Conservation (phyloP, 2,113 vertebrate genomes). For the Collichthys lucidus region DNA sequence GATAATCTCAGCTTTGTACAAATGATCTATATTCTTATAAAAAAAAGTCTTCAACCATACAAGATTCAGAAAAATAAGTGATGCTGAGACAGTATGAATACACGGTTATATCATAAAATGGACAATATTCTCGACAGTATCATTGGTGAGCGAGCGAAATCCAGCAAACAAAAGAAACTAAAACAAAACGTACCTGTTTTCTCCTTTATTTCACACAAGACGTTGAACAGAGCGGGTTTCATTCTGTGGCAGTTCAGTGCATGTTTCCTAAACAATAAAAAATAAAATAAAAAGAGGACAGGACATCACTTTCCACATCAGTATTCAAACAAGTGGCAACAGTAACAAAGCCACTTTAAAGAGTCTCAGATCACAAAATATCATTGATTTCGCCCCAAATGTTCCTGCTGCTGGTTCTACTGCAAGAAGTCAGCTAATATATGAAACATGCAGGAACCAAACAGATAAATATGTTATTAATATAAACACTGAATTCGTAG, state of each 20-base stretch:
- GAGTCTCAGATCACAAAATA: constrained; percentile 5
- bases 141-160: not conserved
- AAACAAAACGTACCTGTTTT: constrained; percentile 80
- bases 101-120: not conserved
- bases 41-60: not conserved
- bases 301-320: constrained; percentile 59
- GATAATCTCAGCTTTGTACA: not conserved
- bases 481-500: not conserved
- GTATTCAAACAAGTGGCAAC: constrained; percentile 68
- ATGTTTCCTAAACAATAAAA: constrained; percentile 80
- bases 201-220: constrained; percentile 86
- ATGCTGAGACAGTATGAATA: not conserved
- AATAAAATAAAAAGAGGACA: constrained; percentile 48
- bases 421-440: not conserved
- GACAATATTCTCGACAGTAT: too few relatives aligned
- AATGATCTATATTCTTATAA: not conserved
- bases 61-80: not conserved
- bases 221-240: constrained; percentile 87
- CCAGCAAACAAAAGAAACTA: constrained; percentile 4
- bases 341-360: constrained; percentile 22
- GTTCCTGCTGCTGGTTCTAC: not conserved
- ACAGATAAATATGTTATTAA: not conserved
- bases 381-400: not conserved
- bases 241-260: constrained; percentile 87
- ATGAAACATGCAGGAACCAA: not conserved